These are phyloP conservation scores for Agonopterix arenella DNA, from an alignment of 2,888 invertebrate genomes.

Conservation along the genomic window DNA sequence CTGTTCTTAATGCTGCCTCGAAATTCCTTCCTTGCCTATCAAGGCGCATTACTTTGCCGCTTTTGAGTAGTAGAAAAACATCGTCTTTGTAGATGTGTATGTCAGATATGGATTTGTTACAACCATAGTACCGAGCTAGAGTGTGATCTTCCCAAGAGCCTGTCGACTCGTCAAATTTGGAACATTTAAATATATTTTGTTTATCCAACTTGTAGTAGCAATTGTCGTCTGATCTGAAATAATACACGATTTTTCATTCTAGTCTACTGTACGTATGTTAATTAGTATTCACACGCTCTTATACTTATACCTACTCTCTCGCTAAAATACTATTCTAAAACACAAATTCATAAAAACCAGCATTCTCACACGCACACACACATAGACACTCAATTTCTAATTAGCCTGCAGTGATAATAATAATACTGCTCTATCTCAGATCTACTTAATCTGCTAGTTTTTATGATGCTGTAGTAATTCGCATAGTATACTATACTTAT, in stretches of 20 bases:
- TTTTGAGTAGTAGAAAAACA: conserved; percentile 26
- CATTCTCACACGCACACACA: no score
- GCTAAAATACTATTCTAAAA: no score
- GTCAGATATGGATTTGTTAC: conserved; percentile 10
- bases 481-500: no score
- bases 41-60: conserved; percentile 20
- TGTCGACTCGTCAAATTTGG: conserved; percentile 6
- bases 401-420: no score
- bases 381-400: no score
- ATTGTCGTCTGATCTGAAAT: conserved; percentile 26
- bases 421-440: no score
- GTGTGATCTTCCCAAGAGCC: conserved; percentile 14
- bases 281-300: no score
- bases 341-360: no score
- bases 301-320: no score
- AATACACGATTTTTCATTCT: neutral
- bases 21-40: conserved; percentile 4
- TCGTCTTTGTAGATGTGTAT: conserved; percentile 19
- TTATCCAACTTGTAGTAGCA: conserved; percentile 23
- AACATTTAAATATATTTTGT: conserved; percentile 14
- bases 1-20: neutral
- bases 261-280: neutral
- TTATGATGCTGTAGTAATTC: no score
- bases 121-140: conserved; percentile 23
- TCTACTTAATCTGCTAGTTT: no score